A percentile compares a stretch with the other conserved stretches of the same genome.
Evolutionary conservation across 1,140 invertebrate genomes (phyloP).

Genomic region (Cotesia typhae): DNA sequence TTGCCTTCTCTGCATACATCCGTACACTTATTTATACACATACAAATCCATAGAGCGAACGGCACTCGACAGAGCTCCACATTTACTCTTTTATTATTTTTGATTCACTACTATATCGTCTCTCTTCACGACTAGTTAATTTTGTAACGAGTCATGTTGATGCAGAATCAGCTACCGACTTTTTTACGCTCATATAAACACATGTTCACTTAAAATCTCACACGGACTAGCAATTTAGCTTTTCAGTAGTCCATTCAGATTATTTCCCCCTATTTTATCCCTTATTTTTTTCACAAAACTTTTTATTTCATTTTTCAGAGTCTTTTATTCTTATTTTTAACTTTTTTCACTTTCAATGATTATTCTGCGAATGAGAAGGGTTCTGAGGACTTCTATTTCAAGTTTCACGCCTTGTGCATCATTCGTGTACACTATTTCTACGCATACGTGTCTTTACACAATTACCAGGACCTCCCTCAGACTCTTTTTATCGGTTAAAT

Average conservation of each 20-base stretch:
- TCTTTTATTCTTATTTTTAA: too few relatives aligned
- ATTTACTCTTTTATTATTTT: conserved; percentile 17
- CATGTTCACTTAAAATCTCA: too few relatives aligned
- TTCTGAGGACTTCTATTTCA: not conserved
- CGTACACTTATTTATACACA: conserved; percentile 1
- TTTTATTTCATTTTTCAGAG: too few relatives aligned
- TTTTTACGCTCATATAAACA: too few relatives aligned
- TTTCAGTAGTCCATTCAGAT: too few relatives aligned
- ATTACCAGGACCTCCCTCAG: conserved; percentile 18
- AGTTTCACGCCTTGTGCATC: conserved; percentile 23
- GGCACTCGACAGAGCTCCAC: too few relatives aligned
- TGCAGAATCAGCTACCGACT: conserved; percentile 12
- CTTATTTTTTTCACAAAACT: too few relatives aligned
- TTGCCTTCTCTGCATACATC: conserved; percentile 11
- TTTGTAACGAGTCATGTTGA: conserved; percentile 21
- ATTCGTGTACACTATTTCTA: conserved; percentile 18
- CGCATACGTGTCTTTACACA: conserved; percentile 13
- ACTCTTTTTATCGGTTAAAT: not conserved
- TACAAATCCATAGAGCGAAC: not conserved
- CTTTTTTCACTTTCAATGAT: too few relatives aligned
- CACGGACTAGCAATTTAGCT: too few relatives aligned
- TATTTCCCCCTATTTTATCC: too few relatives aligned
- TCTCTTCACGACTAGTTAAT: conserved; percentile 31
- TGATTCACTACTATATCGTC: conserved; percentile 3
- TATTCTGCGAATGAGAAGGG: conserved; percentile 5